These are phyloP conservation scores for Telenomus remus DNA, from an alignment of 1,140 invertebrate genomes.

Conservation along the genomic window DNA sequence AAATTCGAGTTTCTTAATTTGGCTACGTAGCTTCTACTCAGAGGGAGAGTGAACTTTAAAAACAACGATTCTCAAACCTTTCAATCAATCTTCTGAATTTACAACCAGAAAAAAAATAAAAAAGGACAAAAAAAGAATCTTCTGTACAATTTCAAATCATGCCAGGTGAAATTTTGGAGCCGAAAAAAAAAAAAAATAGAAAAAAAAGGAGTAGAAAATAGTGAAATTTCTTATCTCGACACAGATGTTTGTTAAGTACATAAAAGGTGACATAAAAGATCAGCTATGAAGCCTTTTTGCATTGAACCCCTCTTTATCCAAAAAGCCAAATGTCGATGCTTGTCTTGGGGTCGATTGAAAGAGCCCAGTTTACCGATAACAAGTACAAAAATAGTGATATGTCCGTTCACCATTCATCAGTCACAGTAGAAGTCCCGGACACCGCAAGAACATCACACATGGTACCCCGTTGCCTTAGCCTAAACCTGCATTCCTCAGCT, in stretches of 20 bases:
- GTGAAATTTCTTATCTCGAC: no score
- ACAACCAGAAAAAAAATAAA: neutral
- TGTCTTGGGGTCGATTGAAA: constrained; percentile 16
- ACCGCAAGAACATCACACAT: constrained; percentile 57
- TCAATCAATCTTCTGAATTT: neutral
- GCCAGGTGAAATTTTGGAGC: no score
- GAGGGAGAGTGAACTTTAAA: constrained; percentile 26
- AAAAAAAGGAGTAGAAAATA: no score
- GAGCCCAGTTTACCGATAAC: constrained; percentile 38
- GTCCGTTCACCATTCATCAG: constrained; percentile 62
- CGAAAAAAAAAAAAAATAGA: no score
- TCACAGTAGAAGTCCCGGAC: constrained; percentile 59
- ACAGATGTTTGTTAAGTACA: neutral
- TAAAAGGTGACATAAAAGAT: constrained; percentile 4
- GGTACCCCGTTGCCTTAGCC: constrained; percentile 43
- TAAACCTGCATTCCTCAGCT: constrained; percentile 50
- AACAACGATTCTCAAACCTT: neutral
- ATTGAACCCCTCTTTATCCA: constrained; percentile 29
- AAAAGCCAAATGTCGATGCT: constrained; percentile 28
- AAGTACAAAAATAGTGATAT: constrained; percentile 48
- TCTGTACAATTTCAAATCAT: no score
- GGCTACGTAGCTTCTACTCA: constrained; percentile 51
- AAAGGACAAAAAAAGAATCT: constrained; percentile 11
- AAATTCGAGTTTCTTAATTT: constrained; percentile 50
- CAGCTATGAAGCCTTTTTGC: constrained; percentile 30